Evolutionary conservation across 2,113 vertebrate species (phyloP).

Genomic region (Anolis carolinensis): DNA sequence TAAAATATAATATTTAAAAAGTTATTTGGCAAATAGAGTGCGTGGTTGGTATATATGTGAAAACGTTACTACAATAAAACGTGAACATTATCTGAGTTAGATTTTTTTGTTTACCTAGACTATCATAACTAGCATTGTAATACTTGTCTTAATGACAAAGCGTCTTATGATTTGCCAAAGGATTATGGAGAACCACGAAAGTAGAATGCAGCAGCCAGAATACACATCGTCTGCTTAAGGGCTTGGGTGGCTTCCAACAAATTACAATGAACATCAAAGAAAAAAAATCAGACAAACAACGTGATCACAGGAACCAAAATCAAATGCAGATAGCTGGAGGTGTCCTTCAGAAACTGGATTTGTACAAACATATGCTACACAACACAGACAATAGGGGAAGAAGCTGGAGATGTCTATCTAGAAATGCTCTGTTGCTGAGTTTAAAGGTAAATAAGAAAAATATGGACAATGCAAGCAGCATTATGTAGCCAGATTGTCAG

Average conservation of each 20-base stretch:
- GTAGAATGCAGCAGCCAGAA: not conserved
- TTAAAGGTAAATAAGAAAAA: slow-evolving; percentile 33
- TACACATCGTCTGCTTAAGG: slow-evolving; percentile 11
- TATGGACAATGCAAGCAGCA: slow-evolving; percentile 7
- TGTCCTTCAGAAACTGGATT: slow-evolving; percentile 23
- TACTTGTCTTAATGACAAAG: not conserved
- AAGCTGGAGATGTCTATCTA: not conserved
- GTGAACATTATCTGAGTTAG: not conserved
- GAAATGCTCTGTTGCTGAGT: slow-evolving; percentile 8
- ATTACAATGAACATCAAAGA: slow-evolving; percentile 21
- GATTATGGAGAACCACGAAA: not conserved
- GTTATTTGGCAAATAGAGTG: not conserved
- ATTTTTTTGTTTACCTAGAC: not conserved
- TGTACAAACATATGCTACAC: not conserved
- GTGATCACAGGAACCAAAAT: slow-evolving; percentile 44
- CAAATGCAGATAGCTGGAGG: slow-evolving; percentile 49
- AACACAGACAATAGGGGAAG: slow-evolving; percentile 5
- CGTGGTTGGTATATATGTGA: not conserved
- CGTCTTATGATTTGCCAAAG: slow-evolving; percentile 3
- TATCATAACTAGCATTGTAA: not conserved
- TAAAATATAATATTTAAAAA: not conserved
- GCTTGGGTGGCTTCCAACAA: slow-evolving; percentile 5
- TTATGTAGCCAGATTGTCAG: not conserved
- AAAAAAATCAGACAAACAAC: slow-evolving; percentile 32
- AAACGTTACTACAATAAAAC: slow-evolving; percentile 1